Conservation (phyloP, 2,113 vertebrate species). For the Mugil cephalus region DNA sequence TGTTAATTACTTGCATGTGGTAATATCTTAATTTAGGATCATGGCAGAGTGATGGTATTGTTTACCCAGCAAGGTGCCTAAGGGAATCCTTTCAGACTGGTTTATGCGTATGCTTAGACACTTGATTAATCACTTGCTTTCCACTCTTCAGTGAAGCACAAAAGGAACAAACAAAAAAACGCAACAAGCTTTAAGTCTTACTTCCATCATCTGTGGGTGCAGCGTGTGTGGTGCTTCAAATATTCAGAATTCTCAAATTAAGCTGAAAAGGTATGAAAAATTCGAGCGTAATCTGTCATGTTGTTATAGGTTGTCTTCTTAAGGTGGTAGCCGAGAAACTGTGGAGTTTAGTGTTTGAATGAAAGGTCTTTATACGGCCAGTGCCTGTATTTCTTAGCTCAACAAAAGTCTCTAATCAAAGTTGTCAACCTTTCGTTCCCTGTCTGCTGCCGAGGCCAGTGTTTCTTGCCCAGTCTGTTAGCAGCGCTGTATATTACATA, state of each 20-base stretch:
- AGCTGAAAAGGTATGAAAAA: conserved; percentile 37
- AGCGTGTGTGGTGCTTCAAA: conserved; percentile 23
- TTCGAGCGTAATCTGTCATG: neutral
- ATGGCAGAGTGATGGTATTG: conserved; percentile 73
- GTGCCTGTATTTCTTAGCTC: conserved; percentile 12
- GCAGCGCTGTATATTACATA: conserved; percentile 45
- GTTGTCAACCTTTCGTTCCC: conserved; percentile 19
- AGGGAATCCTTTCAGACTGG: conserved; percentile 63
- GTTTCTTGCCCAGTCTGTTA: conserved; percentile 23
- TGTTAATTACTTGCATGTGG: conserved; percentile 76
- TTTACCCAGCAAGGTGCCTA: conserved; percentile 68
- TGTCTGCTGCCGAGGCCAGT: neutral
- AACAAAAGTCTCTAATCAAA: conserved; percentile 24
- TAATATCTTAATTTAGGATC: conserved; percentile 73
- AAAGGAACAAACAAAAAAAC: conserved; percentile 41
- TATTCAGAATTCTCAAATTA: conserved; percentile 45
- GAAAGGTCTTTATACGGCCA: conserved; percentile 14
- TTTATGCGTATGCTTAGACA: conserved; percentile 78
- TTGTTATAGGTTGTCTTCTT: conserved; percentile 15
- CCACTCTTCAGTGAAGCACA: conserved; percentile 34
- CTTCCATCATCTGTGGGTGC: conserved; percentile 26
- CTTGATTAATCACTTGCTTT: conserved; percentile 71
- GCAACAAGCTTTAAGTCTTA: conserved; percentile 37
- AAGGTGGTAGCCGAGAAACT: conserved; percentile 6
- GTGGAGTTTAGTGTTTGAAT: conserved; percentile 2